Evolutionary conservation across 30 jellyfish, hydroid and myxozoan genomes (phyloP).

Genomic region (Aurelia aurita complex sp. Pacific): DNA sequence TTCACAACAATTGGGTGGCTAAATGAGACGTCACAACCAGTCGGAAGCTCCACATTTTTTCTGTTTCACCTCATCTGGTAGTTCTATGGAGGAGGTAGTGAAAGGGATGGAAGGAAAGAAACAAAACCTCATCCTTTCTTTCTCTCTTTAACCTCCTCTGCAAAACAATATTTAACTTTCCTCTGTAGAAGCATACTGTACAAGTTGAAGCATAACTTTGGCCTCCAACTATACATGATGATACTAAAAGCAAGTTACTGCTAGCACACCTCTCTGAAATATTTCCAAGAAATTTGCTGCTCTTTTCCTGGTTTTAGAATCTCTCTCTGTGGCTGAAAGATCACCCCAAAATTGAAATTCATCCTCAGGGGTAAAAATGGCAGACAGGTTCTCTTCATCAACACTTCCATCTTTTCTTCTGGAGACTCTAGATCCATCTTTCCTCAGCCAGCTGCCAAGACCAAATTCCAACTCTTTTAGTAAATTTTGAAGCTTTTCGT

Average conservation of each 20-base stretch:
- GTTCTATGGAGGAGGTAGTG: no score
- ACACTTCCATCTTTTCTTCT: slow-evolving; percentile 44
- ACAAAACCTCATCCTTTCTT: no score
- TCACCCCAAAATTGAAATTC: slow-evolving; percentile 95
- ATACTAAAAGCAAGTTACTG: not conserved
- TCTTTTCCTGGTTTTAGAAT: slow-evolving; percentile 43
- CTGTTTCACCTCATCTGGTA: no score
- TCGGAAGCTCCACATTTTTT: no score
- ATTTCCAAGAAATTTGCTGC: slow-evolving; percentile 77
- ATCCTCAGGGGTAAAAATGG: slow-evolving; percentile 90
- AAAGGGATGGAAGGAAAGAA: no score
- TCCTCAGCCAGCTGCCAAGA: slow-evolving; percentile 81
- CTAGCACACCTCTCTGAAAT: slow-evolving; percentile 74
- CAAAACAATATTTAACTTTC: no score
- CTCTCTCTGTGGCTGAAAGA: slow-evolving; percentile 67
- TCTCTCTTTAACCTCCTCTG: no score
- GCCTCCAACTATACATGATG: no score
- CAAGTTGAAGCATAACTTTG: no score
- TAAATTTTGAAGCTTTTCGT: slow-evolving; percentile 79
- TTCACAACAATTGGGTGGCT: no score
- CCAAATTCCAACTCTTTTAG: slow-evolving; percentile 92
- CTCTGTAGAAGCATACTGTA: no score
- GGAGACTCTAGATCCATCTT: slow-evolving; percentile 63
- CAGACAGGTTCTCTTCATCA: slow-evolving; percentile 70
- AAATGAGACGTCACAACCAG: no score